Percentiles rank a stretch among this genome's conserved stretches.
Conservation (phyloP, 2,797 vertebrate species). For the Bradypus variegatus region DNA sequence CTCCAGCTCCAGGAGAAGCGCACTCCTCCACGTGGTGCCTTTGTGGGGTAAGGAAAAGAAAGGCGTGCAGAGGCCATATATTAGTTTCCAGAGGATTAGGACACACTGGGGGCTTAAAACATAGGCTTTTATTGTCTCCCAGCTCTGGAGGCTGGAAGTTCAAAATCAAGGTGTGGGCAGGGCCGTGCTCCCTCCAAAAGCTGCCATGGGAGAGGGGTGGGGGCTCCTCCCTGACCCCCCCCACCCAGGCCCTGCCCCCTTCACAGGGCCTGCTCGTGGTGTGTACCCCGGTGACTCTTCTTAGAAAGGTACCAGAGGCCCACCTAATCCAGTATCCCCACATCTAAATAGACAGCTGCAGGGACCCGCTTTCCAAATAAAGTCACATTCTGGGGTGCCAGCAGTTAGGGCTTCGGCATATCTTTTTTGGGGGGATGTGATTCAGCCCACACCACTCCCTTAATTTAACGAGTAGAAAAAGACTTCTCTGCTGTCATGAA, state of each 20-base stretch:
- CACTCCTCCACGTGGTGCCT: background rate
- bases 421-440: background rate
- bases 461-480: background rate
- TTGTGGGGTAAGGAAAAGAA: background rate
- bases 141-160: no score
- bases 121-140: no score
- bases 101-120: background rate
- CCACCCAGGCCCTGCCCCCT: background rate
- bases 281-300: background rate
- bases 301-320: background rate
- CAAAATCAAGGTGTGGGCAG: no score
- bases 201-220: background rate
- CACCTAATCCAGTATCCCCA: background rate
- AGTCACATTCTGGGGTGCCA: background rate
- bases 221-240: background rate
- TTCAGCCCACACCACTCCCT: background rate
- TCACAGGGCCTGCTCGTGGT: no score
- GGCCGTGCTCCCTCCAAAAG: no score
- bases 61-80: background rate
- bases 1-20: background rate
- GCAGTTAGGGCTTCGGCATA: background rate
- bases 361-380: background rate
- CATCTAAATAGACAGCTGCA: background rate
- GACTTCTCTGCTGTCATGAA: background rate
- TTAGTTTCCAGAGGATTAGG: background rate